Evolutionary conservation across 2,113 vertebrate genomes (phyloP).

Genomic region (Hirundichthys speculiger): DNA sequence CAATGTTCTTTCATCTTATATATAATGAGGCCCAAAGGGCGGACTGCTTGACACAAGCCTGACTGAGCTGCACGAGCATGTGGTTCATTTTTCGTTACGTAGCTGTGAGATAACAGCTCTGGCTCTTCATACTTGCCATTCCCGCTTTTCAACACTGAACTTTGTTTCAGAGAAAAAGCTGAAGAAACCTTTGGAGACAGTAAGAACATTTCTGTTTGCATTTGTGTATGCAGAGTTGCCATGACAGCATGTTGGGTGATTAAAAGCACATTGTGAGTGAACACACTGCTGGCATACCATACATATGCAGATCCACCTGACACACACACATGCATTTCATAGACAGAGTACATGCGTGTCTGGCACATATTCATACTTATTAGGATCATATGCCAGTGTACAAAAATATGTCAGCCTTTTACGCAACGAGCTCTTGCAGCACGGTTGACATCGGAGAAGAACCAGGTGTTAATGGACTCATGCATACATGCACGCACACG

Average conservation of each 20-base stretch:
- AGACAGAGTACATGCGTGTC: not conserved
- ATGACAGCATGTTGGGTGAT: constrained; percentile 23
- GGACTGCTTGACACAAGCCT: too few relatives aligned
- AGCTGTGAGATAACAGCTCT: not conserved
- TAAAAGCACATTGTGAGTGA: not conserved
- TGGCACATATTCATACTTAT: constrained; percentile 19
- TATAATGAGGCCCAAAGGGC: too few relatives aligned
- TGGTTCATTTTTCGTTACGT: not conserved
- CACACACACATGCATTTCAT: constrained; percentile 6
- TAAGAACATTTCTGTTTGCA: constrained; percentile 31
- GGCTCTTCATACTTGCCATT: constrained; percentile 27
- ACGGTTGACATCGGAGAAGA: constrained; percentile 28
- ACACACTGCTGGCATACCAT: constrained; percentile 12
- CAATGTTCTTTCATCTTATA: too few relatives aligned
- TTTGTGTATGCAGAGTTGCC: constrained; percentile 39
- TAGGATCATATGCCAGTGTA: constrained; percentile 17
- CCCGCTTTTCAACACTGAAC: constrained; percentile 26
- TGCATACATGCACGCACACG: too few relatives aligned
- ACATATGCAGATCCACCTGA: constrained; percentile 27
- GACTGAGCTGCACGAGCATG: too few relatives aligned
- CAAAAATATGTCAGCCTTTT: constrained; percentile 20
- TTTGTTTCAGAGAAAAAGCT: constrained; percentile 6
- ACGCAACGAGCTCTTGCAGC: constrained; percentile 13
- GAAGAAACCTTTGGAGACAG: not conserved
- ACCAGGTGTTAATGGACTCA: constrained; percentile 42